These are phyloP conservation scores for Calliphora vicina DNA, from an alignment of 1,140 invertebrate genomes.

Conservation along the genomic window DNA sequence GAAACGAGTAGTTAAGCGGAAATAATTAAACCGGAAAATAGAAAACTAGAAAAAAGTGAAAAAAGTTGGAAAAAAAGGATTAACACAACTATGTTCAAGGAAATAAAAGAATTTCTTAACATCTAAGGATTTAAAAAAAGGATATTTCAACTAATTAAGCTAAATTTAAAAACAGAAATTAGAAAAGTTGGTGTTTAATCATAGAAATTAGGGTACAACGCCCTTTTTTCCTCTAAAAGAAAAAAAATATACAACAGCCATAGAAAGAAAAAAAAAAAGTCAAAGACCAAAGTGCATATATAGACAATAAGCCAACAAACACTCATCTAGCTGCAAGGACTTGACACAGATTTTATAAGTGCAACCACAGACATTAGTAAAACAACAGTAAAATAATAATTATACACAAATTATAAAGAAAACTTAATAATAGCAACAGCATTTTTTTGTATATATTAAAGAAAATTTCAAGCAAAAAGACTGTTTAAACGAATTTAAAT, in stretches of 20 bases:
- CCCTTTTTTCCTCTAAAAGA: neutral
- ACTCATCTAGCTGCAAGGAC: conserved; percentile 12
- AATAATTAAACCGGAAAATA: neutral
- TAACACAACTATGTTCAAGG: neutral
- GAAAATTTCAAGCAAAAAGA: neutral
- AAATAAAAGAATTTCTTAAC: neutral
- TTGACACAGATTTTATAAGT: conserved; percentile 31
- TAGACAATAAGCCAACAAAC: neutral
- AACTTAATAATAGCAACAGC: no score
- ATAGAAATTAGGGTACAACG: conserved; percentile 13
- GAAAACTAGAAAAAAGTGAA: neutral
- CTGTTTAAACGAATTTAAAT: conserved; percentile 22
- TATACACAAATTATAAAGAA: neutral
- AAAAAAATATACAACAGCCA: neutral
- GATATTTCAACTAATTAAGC: neutral
- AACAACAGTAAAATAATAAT: neutral
- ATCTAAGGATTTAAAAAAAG: neutral
- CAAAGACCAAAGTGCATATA: conserved; percentile 3
- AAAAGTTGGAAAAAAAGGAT: neutral
- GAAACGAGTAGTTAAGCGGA: neutral
- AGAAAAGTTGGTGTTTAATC: neutral
- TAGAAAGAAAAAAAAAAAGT: neutral
- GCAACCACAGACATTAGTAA: neutral
- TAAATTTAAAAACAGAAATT: neutral
- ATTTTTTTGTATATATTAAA: no score